Base-by-base conservation (phyloP, 2,888 invertebrate species). In the Pterobdella sp. region DNA sequence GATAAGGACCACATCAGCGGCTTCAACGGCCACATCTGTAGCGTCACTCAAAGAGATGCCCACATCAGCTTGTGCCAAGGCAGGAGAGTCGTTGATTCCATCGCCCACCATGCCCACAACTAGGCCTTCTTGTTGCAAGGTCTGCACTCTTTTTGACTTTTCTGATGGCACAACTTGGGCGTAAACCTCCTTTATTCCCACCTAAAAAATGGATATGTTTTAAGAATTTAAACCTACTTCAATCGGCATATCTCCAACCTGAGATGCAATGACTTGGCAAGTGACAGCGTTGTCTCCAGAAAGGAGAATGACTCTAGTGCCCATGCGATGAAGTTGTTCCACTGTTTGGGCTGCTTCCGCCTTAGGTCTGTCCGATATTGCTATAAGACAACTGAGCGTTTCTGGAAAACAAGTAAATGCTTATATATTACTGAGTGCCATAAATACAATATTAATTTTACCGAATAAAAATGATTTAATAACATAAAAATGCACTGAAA, bases 91-190 rank as follows among this genome's bases (percentile, higher is more conserved):
- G 84, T 98, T 98, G 52, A 98, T 93, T 0, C 98, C 98, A 82
- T 98, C 98, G 0, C 98, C 98, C 22, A 76, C 76, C 76, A 76
- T 76, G 34, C 76, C 76, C 10, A 77, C 77, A n/a, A n/a, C 29
- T 56, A 69, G 36, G 32, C 76, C 75, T 80, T 80, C 87, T 76
- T 89, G 89, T 84, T 96, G 96, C 1, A 96, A 86, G 79, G 90
- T 88, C 72, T 81, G 81, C 37, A 84, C 80, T 76, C 83, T 83
- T 75, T 81, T 82, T 66, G 96, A 96, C 86, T 98, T 99, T 84
- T 98, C 97, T 0, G 96, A 94, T 0, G 98, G 98, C 77, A 98
- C 86, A 71, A 99, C 97, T 85, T 99, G 97, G 0, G 97, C 96
- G 84, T 92, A 98, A 18, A 99, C 96, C 79, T 90, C 89, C 68